phyloP scores from a whole-genome alignment of 2,888 invertebrate genomes.

The Tromatobia lineatoria region DNA sequence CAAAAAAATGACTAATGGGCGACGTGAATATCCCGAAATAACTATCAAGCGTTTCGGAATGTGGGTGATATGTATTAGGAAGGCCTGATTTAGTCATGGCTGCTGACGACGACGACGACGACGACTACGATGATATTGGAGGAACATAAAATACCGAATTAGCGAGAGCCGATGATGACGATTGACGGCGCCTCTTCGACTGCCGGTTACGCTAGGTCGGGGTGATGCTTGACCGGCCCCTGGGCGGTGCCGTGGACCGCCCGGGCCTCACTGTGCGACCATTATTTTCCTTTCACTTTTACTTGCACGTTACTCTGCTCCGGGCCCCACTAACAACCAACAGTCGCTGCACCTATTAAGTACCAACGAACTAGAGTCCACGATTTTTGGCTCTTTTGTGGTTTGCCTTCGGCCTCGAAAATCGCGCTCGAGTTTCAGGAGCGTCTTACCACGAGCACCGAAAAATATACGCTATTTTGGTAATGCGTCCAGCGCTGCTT shows the following conservation, averaged over 20 bases:
- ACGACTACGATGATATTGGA: neutral
- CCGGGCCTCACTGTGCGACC: constrained; percentile 20
- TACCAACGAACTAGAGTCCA: constrained; percentile 10
- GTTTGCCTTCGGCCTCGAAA: constrained; percentile 77
- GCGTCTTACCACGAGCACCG: neutral
- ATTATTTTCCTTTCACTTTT: constrained; percentile 81
- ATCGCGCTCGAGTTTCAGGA: neutral
- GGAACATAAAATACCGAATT: constrained; percentile 14
- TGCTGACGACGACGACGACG: no score
- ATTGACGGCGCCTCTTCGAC: constrained; percentile 2
- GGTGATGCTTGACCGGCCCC: constrained; percentile 69
- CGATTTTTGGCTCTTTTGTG: constrained; percentile 40
- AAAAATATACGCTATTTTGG: constrained; percentile 1
- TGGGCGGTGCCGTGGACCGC: constrained; percentile 10
- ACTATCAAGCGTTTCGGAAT: neutral
- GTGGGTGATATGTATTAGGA: neutral
- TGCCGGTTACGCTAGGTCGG: constrained; percentile 76
- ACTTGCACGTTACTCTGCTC: constrained; percentile 68
- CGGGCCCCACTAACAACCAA: neutral
- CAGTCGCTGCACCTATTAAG: constrained; percentile 14
- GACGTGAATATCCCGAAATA: neutral
- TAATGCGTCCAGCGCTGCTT: neutral
- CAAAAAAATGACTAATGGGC: neutral
- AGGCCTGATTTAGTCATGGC: neutral
- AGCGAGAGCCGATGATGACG: constrained; percentile 10